Conservation (phyloP, 1,140 invertebrate species). For the Sinonovacula constricta region DNA sequence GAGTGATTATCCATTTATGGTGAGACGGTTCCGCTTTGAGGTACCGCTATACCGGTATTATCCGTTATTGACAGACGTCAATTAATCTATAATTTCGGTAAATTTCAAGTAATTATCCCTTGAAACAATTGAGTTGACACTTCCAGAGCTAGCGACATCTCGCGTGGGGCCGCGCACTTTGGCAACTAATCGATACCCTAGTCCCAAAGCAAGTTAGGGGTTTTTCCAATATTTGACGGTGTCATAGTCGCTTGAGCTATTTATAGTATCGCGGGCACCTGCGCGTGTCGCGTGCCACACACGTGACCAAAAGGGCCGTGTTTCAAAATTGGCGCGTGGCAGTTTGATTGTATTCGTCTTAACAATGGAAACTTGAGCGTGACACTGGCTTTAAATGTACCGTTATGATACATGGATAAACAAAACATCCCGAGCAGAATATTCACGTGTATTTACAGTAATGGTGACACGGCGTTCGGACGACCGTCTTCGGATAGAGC, state of each 20-base stretch:
- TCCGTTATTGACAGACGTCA: slow-evolving; percentile 43
- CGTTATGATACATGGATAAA: neutral
- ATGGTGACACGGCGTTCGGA: too few species aligned
- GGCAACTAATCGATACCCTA: slow-evolving; percentile 50
- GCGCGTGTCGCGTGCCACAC: slow-evolving; percentile 45
- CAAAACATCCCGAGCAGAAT: too few species aligned
- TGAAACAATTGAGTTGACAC: slow-evolving; percentile 46
- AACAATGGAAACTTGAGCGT: slow-evolving; percentile 39
- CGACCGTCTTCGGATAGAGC: too few species aligned
- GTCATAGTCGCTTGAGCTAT: slow-evolving; percentile 14
- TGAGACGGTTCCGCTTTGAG: too few species aligned
- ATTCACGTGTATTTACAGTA: too few species aligned
- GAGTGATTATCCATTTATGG: too few species aligned
- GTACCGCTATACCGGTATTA: neutral
- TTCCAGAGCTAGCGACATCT: slow-evolving; percentile 21
- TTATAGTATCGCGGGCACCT: slow-evolving; percentile 41
- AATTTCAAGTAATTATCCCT: slow-evolving; percentile 23
- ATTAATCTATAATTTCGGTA: neutral
- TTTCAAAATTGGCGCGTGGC: slow-evolving; percentile 58
- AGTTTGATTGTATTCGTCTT: slow-evolving; percentile 10
- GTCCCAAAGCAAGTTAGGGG: slow-evolving; percentile 2
- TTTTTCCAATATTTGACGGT: slow-evolving; percentile 26
- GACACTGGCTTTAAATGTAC: slow-evolving; percentile 8
- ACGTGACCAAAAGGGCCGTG: slow-evolving; percentile 44
- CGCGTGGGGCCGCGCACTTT: slow-evolving; percentile 29